phyloP scores from a whole-genome alignment of 2,888 invertebrate species.

The Leucozona laternaria region DNA sequence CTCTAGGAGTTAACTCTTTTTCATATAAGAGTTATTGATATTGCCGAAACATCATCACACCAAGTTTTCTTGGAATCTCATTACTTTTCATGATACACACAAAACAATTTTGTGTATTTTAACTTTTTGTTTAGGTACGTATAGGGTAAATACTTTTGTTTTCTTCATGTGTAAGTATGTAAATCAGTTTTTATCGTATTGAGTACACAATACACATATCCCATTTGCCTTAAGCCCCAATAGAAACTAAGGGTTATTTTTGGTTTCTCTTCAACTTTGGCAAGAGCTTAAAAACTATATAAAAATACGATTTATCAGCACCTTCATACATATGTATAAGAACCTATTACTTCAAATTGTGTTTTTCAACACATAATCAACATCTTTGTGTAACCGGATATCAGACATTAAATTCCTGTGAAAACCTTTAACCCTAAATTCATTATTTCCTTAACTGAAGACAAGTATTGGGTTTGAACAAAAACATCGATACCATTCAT shows the following conservation, averaged over 20 bases:
- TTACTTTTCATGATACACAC: no score
- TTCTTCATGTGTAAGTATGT: neutral
- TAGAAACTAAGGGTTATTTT: neutral
- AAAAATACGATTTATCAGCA: neutral
- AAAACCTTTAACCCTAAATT: neutral
- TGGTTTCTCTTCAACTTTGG: neutral
- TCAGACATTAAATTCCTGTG: neutral
- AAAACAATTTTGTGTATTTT: no score
- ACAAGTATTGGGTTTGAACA: neutral
- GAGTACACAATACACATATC: no score
- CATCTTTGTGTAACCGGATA: neutral
- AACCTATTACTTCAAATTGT: neutral
- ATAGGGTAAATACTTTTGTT: neutral
- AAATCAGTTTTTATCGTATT: neutral
- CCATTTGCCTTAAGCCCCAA: neutral
- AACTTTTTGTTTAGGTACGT: no score
- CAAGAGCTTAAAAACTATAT: neutral
- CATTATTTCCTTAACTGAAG: neutral
- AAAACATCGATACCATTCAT: no score
- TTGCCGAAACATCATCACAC: no score
- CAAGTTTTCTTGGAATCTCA: no score
- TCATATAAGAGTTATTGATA: no score
- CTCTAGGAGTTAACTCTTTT: no score
- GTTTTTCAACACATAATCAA: neutral
- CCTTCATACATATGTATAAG: no score